Evolutionary conservation across 1,140 invertebrate species (phyloP).

Genomic region (Aphelinus atriplicis): DNA sequence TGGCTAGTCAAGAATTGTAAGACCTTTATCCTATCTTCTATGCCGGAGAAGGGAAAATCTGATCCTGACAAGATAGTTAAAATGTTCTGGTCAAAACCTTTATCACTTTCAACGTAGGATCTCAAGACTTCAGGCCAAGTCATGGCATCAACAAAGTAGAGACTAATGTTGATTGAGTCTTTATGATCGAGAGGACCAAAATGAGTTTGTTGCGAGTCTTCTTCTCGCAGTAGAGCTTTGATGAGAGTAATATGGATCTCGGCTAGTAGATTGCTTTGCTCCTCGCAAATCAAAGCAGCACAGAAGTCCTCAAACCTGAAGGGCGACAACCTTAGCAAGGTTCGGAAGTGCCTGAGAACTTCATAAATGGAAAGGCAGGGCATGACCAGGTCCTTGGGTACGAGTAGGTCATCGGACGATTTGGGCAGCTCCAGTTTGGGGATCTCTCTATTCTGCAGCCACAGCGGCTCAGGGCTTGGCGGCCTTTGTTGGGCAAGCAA

Average conservation of each 20-base stretch:
- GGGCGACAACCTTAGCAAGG: slow-evolving; percentile 88
- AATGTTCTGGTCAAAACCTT: slow-evolving; percentile 78
- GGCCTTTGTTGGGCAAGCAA: slow-evolving; percentile 68
- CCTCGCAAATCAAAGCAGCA: slow-evolving; percentile 88
- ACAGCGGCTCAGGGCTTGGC: slow-evolving; percentile 86
- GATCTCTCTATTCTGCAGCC: slow-evolving; percentile 84
- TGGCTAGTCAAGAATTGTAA: slow-evolving; percentile 93
- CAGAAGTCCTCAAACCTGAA: slow-evolving; percentile 97
- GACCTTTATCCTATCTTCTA: slow-evolving; percentile 86
- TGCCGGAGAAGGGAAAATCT: slow-evolving; percentile 89
- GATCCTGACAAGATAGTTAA: slow-evolving; percentile 75
- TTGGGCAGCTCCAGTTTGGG: slow-evolving; percentile 82
- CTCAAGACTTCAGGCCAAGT: slow-evolving; percentile 94
- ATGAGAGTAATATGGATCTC: slow-evolving; percentile 94
- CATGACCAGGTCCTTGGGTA: slow-evolving; percentile 83
- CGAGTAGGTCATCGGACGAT: slow-evolving; percentile 89
- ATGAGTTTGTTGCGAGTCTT: slow-evolving; percentile 93
- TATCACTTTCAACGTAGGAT: slow-evolving; percentile 89
- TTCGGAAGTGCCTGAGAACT: slow-evolving; percentile 90
- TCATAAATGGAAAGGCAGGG: slow-evolving; percentile 90
- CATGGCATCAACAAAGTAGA: slow-evolving; percentile 92
- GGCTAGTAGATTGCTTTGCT: slow-evolving; percentile 88
- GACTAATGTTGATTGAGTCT: slow-evolving; percentile 92
- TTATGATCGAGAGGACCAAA: slow-evolving; percentile 96
- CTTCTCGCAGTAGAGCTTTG: slow-evolving; percentile 91